phyloP scores from a whole-genome alignment of 2,113 vertebrate species.

The Pithys albifrons region DNA sequence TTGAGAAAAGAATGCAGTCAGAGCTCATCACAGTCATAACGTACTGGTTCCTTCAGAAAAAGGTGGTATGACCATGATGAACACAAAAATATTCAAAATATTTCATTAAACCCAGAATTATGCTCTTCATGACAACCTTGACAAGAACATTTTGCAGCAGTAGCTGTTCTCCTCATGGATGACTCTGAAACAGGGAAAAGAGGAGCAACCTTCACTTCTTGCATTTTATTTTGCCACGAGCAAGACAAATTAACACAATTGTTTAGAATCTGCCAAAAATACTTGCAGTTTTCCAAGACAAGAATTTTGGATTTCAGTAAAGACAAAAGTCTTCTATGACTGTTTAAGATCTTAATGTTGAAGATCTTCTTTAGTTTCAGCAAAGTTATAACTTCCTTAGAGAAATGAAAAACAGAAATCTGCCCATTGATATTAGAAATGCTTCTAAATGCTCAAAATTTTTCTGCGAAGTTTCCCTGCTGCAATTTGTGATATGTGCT shows the following conservation, averaged over 20 bases:
- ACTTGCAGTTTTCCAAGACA: background rate
- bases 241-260: background rate
- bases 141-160: background rate
- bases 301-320: background rate
- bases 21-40: background rate
- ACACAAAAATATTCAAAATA: accelerated
- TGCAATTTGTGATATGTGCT: background rate
- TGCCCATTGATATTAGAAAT: background rate
- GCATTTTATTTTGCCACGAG: background rate
- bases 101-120: background rate
- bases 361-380: background rate
- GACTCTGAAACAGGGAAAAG: background rate
- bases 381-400: background rate
- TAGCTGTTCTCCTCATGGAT: background rate
- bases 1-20: background rate
- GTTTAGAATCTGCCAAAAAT: background rate
- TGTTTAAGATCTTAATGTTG: background rate
- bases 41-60: background rate
- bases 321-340: background rate
- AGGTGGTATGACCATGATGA: background rate
- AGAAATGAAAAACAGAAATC: background rate
- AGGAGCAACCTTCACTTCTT: background rate
- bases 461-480: background rate
- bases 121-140: background rate
- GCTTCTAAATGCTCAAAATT: background rate